Conservation (phyloP, 2,797 vertebrate species). For the Gymnoscopelus microlampas region DNA sequence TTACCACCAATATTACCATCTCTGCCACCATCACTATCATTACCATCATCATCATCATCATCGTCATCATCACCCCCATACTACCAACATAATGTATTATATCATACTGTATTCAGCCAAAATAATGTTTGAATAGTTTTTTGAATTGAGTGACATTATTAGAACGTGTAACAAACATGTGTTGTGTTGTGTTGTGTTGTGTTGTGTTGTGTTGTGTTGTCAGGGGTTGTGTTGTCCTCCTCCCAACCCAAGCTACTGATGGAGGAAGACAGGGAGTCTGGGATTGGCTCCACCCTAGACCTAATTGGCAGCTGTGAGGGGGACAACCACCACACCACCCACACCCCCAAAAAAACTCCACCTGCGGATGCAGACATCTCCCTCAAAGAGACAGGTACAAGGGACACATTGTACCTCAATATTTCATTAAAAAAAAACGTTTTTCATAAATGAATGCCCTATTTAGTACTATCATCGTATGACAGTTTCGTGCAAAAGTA, state of each 20-base stretch:
- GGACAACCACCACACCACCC: conserved; percentile 63
- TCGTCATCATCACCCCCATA: too few species aligned
- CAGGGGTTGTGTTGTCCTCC: conserved; percentile 66
- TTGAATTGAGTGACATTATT: too few species aligned
- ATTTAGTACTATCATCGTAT: neutral
- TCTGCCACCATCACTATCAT: too few species aligned
- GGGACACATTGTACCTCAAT: conserved; percentile 21
- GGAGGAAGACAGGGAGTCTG: conserved; percentile 81
- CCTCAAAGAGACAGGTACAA: conserved; percentile 78
- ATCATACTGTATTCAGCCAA: too few species aligned
- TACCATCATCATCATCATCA: too few species aligned
- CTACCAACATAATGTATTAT: too few species aligned
- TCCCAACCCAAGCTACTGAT: conserved; percentile 63
- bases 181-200: too few species aligned
- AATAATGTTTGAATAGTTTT: too few species aligned
- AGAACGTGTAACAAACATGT: too few species aligned
- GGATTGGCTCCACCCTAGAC: conserved; percentile 77
- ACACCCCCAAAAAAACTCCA: conserved; percentile 42
- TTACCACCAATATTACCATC: too few species aligned
- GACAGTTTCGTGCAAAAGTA: too few species aligned
- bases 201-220: conserved; percentile 19
- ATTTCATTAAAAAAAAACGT: neutral
- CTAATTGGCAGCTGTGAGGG: conserved; percentile 75
- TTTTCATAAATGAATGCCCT: neutral
- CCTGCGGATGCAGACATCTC: conserved; percentile 57